These are phyloP conservation scores for Hydropsyche tenuis DNA, from an alignment of 1,140 invertebrate species.

Conservation along the genomic window DNA sequence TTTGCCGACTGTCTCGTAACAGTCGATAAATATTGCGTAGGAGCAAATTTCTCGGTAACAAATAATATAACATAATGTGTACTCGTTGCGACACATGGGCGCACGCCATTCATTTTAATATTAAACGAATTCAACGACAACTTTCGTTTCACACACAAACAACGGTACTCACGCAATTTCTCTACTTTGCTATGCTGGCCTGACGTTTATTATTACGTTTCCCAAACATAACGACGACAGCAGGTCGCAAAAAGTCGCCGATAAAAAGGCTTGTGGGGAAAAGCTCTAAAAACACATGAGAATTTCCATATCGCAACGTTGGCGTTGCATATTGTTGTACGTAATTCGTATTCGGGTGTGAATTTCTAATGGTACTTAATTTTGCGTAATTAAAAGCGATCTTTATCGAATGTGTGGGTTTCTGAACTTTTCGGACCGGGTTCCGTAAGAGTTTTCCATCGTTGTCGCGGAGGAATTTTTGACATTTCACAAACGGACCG, in stretches of 20 bases:
- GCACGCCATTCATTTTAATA: conserved; percentile 29
- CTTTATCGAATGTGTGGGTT: neutral
- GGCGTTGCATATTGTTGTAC: no score
- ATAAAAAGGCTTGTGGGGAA: no score
- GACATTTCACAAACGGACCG: conserved; percentile 9
- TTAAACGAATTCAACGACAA: conserved; percentile 39
- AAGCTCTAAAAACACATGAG: no score
- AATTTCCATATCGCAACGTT: no score
- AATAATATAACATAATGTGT: neutral
- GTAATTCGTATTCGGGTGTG: no score
- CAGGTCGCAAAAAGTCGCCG: no score
- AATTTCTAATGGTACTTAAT: no score
- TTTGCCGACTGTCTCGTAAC: no score
- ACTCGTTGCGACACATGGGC: neutral
- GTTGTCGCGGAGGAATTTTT: neutral
- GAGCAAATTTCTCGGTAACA: no score
- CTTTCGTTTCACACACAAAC: conserved; percentile 36
- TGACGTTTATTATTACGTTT: conserved; percentile 18
- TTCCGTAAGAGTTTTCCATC: conserved; percentile 8
- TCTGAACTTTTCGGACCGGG: no score
- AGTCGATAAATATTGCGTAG: no score
- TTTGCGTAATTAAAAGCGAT: neutral
- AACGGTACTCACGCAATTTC: conserved; percentile 30
- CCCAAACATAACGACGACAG: conserved; percentile 4
- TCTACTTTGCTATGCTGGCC: conserved; percentile 34